phyloP scores from a whole-genome alignment of 2,888 invertebrate species.

The Leucophenga montana region DNA sequence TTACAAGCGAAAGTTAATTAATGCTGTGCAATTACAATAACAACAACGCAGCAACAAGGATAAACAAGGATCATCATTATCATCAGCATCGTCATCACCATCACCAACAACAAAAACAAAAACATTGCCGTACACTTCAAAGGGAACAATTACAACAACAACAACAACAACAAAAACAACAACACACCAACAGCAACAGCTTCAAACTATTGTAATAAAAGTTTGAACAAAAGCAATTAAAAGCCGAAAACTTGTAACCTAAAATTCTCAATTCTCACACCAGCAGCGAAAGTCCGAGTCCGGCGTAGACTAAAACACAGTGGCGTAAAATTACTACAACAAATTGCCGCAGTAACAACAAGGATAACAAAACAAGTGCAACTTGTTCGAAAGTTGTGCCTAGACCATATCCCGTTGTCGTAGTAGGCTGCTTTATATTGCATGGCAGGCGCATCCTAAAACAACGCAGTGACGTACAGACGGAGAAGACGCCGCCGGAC shows the following conservation, averaged over 20 bases:
- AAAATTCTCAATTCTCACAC: too few relatives aligned
- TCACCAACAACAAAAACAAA: too few relatives aligned
- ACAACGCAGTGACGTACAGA: neutral
- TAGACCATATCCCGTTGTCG: too few relatives aligned
- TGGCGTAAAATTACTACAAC: neutral
- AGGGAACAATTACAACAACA: conserved; percentile 13
- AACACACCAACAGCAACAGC: conserved; percentile 19
- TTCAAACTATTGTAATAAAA: conserved; percentile 53
- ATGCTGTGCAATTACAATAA: conserved; percentile 31
- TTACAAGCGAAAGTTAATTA: conserved; percentile 47
- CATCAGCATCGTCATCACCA: neutral
- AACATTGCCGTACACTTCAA: neutral
- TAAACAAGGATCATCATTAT: neutral
- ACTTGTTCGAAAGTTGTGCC: too few relatives aligned
- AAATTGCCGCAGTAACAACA: too few relatives aligned
- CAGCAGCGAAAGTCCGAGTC: too few relatives aligned
- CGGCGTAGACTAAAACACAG: too few relatives aligned
- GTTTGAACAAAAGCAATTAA: conserved; percentile 58
- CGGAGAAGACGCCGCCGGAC: neutral
- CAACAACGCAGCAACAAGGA: neutral
- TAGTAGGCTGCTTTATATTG: too few relatives aligned
- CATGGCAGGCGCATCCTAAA: neutral
- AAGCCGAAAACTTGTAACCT: conserved; percentile 31
- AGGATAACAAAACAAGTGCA: too few relatives aligned
- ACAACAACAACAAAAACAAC: conserved; percentile 28